phyloP scores from a whole-genome alignment of 2,797 vertebrate genomes.

The Diplodus puntazzo region DNA sequence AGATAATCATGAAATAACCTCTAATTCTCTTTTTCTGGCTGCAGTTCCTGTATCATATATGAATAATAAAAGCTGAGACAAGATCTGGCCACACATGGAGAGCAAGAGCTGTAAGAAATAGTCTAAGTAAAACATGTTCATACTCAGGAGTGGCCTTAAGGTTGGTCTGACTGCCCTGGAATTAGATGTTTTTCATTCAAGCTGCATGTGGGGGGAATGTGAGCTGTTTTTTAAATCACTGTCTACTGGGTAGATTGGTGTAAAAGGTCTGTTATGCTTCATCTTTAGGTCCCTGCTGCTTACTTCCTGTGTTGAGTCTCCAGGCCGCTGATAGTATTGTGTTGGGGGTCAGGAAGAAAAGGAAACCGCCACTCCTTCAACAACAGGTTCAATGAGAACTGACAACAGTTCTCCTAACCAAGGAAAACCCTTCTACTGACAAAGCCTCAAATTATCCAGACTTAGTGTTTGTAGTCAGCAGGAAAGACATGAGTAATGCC shows the following conservation, averaged over 20 bases:
- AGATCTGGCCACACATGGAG: not conserved
- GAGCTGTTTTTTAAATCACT: slow-evolving; percentile 10
- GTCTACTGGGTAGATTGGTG: slow-evolving; percentile 1
- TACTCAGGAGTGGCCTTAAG: not conserved
- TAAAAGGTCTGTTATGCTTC: slow-evolving; percentile 41
- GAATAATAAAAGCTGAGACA: not conserved
- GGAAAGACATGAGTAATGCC: slow-evolving; percentile 40
- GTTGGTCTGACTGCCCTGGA: not conserved
- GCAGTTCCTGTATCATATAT: slow-evolving; percentile 6
- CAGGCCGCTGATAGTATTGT: slow-evolving; percentile 77
- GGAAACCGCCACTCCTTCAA: slow-evolving; percentile 77
- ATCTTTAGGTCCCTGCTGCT: slow-evolving; percentile 53
- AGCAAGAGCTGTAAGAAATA: not conserved
- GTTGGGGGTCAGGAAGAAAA: slow-evolving; percentile 67
- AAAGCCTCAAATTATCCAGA: slow-evolving; percentile 28
- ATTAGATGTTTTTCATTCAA: slow-evolving; percentile 11
- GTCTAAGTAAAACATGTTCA: not conserved
- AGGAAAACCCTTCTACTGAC: slow-evolving; percentile 28
- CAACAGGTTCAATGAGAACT: slow-evolving; percentile 67
- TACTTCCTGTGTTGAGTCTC: slow-evolving; percentile 76
- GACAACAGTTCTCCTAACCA: slow-evolving; percentile 30
- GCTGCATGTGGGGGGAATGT: not conserved
- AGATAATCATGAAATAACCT: not conserved
- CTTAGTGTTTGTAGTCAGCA: slow-evolving; percentile 38
- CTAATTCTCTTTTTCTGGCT: not conserved